Base-by-base conservation (phyloP, 1,140 invertebrate species). In the Drosophila pandora region DNA sequence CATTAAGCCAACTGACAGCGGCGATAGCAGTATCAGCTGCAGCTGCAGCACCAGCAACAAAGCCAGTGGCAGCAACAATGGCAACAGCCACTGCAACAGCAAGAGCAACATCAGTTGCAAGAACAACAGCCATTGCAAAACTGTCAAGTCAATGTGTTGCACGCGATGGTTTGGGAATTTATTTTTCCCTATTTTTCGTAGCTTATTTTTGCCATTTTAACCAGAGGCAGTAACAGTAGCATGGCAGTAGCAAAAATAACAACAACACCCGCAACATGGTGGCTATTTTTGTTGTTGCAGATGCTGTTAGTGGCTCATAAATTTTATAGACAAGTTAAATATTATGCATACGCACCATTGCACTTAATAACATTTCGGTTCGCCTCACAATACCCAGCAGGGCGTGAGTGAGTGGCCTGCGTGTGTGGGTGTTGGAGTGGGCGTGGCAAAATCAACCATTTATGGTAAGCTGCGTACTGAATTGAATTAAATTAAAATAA, bases 301-400 rank as follows among this genome's bases (percentile, higher is more conserved):
- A 60, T 63, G 53, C 53, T 71, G 65, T 69, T 69, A 32, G 63
- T 68, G 65, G 41, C 17, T 57, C 52, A 69, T 69, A 69, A 65
- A 75, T 75, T 76, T 61, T 43, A 64, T 61, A 81, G 50, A 81
- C 77, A 85, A 79, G 59, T 72, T 69, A 78, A 79, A 83, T 83
- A 88, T 88, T 79, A 73, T 73, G 62, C 60, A 87, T 87, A 82
- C 79, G 83, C 82, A 79, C 65, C 83, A 82, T 78, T 87, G 82
- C 78, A 76, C 75, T 65, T 87, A 84, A 84, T 76, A 76, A 84
- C 76, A 56, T 76, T 76, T 50, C 41, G 56, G 61, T 52, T 48
- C 47, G 65, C 58, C 67, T 55, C 50, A 63, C 73, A 69, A 48
- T 54, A 39, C 37, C 37, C 63, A 65, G 25, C 32, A 25, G 45